phyloP scores from a whole-genome alignment of 2,113 vertebrate genomes.

The Aldabrachelys gigantea region DNA sequence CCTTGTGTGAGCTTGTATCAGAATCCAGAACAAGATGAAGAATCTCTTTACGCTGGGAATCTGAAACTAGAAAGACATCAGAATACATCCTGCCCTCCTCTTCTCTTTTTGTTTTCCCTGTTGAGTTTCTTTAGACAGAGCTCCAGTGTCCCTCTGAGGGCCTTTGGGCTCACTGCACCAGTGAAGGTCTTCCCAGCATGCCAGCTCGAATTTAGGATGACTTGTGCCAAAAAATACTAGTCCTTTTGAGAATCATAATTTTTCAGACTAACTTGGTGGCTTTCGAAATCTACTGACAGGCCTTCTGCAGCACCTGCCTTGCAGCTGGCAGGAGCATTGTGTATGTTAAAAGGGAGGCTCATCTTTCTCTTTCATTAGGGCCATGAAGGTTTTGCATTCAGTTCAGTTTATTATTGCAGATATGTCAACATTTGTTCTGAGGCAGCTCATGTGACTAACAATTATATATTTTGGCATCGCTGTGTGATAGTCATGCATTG shows the following conservation, averaged over 20 bases:
- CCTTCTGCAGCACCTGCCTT: neutral
- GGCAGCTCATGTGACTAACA: neutral
- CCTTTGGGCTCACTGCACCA: neutral
- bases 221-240: rapidly evolving
- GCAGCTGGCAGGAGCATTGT: neutral
- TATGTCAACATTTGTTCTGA: neutral
- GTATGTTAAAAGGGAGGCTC: neutral
- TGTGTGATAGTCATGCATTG: neutral
- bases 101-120: neutral
- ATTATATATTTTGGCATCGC: neutral
- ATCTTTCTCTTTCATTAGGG: neutral
- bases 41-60: neutral
- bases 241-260: neutral
- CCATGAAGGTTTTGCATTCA: neutral
- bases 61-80: neutral
- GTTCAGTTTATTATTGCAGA: neutral
- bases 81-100: rapidly evolving
- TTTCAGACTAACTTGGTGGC: neutral
- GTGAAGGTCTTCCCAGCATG: neutral
- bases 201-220: neutral
- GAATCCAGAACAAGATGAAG: neutral
- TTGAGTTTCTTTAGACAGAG: neutral
- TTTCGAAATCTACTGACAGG: neutral
- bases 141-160: neutral
- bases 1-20: neutral